Percentiles rank a stretch among this genome's conserved stretches.
Evolutionary conservation across 92 coral and sea anemone species (phyloP).

Genomic region (Phenganax stokvisi): DNA sequence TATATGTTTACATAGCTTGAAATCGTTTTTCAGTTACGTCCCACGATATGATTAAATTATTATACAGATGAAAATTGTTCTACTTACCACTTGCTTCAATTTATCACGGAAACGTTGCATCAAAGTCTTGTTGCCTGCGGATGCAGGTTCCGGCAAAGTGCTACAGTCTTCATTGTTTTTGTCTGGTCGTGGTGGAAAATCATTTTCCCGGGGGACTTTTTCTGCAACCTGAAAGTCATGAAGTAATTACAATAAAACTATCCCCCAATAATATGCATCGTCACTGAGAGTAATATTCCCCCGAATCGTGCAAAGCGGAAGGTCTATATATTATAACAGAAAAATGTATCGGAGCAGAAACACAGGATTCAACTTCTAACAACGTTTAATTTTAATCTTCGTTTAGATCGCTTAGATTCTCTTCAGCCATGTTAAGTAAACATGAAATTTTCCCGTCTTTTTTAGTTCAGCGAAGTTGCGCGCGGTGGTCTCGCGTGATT

Average conservation of each 20-base stretch:
- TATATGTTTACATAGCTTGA: not conserved
- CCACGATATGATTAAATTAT: not conserved
- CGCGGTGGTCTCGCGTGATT: too few species aligned
- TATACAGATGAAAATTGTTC: not conserved
- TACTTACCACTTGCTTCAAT: conserved; percentile 16
- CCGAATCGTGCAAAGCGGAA: too few species aligned
- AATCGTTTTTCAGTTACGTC: too few species aligned
- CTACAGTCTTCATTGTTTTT: not conserved
- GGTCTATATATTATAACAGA: too few species aligned
- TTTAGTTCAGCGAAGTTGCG: too few species aligned
- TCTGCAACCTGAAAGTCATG: conserved; percentile 1
- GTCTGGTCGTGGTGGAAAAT: conserved; percentile 14
- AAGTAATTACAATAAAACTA: too few species aligned
- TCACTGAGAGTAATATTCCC: not conserved
- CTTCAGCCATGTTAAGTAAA: too few species aligned
- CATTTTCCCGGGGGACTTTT: not conserved
- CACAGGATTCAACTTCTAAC: too few species aligned
- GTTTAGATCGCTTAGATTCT: too few species aligned
- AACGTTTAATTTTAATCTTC: too few species aligned
- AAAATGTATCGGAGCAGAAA: too few species aligned
- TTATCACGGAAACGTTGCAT: conserved; percentile 27
- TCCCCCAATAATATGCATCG: not conserved
- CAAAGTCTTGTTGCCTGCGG: not conserved
- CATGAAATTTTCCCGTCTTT: too few species aligned
- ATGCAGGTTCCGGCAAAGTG: not conserved